Percentiles rank a stretch among this genome's conserved stretches.
phyloP scores from a whole-genome alignment of 2,797 vertebrate species.

The Hyperoplus lanceolatus region DNA sequence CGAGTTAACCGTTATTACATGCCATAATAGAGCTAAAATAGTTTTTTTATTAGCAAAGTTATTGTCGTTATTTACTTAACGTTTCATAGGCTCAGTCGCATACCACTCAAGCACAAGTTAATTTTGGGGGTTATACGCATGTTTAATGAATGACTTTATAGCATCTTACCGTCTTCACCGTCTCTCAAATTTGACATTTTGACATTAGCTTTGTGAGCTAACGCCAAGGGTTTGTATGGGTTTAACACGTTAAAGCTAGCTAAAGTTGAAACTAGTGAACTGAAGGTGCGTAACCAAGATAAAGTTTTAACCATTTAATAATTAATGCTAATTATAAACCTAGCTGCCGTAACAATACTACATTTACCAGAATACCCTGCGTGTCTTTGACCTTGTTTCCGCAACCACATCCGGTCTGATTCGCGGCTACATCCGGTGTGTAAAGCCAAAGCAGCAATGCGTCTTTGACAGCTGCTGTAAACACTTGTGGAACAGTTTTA shows the following conservation, averaged over 20 bases:
- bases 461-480: neutral
- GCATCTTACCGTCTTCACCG: constrained; percentile 33
- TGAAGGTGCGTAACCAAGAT: no score
- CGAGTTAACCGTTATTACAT: neutral
- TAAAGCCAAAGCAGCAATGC: neutral
- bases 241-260: neutral
- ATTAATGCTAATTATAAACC: no score
- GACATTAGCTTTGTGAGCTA: neutral
- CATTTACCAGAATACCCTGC: constrained; percentile 55
- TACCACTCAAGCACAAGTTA: neutral
- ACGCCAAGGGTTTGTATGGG: no score
- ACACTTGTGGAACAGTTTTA: neutral
- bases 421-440: constrained; percentile 43
- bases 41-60: neutral
- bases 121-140: neutral
- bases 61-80: neutral
- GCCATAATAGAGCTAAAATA: neutral
- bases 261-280: no score
- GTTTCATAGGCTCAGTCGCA: neutral
- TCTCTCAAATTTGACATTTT: constrained; percentile 42
- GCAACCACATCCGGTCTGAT: constrained; percentile 46
- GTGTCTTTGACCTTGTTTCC: neutral
- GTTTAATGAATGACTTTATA: neutral
- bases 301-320: no score
- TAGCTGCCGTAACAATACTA: neutral